Evolutionary conservation across 1,140 invertebrate genomes (phyloP), one percentile per base, ranked within the genome.

Genomic region (Forficula auricularia): DNA sequence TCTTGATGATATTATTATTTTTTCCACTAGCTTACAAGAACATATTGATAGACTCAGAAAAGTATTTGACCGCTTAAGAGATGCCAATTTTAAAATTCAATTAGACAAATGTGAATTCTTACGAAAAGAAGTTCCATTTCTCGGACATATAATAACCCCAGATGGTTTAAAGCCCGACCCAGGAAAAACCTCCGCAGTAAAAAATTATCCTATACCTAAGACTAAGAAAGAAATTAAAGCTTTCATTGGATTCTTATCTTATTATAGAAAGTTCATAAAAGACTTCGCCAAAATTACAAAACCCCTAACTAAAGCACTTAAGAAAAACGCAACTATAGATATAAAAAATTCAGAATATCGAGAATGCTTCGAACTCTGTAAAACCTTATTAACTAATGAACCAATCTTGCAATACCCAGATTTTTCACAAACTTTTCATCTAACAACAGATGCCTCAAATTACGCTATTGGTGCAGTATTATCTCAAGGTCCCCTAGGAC

Each of bases 181-280:
- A 14, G 38, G 44, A 15, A 45, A 45, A 15, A 43, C 56, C 7
- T 12, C 42, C 37, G 45, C 47, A 1, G 46, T 58, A 8, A 9
- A 50, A 14, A 43, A 50, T 7, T 57, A 52, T 48, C 51, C 49
- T 3, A 16, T 18, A 2, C 60, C 60, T 0, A 51, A 38, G 6
- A 60, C 51, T 31, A 45, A 54, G 6, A 57, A 54, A 41, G 48
- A 61, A 36, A 39, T 63, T 6, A 52, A 55, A 48, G 48, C 57
- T 19, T 67, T 65, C 47, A 45, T 69, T 22, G 63, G 59, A 2
- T 38, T 63, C 2, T 44, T 59, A 2, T 61, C 61, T 30, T 67
- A 56, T 47, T 60, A 65, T 39, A 45, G 56, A 7, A 52, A 57
- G 47, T 68, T 62, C 51, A 52, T 56, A 0, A 40, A 47, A 13